Base-by-base conservation (phyloP, 2,888 invertebrate genomes). In the Drosophila nr. perissopoda region DNA sequence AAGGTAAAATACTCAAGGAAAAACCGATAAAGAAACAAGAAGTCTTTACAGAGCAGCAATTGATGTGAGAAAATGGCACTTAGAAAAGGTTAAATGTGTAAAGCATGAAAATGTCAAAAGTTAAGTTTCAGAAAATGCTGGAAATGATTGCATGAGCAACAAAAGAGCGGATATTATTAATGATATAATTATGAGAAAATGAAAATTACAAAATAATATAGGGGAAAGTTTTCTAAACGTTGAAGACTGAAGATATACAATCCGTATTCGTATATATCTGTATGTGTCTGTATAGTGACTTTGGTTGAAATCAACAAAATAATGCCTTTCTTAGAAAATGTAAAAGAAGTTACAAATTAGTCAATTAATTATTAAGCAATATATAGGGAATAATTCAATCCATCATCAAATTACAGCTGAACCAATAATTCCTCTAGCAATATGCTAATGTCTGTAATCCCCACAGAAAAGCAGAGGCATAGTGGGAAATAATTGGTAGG, bases 1-100 rank as follows among this genome's bases (percentile, higher is more conserved):
- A 59, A 63, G 61, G 48, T 70, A 69, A 73, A 73, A 70, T 56
- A 42, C 36, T 51, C 11, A 36, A 62, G 16, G 18, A 62, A 68
- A 29, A 10, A 18, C 34, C 33, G 33, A 53, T 51, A 64, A 66
- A 46, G 21, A 10, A 13, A 59, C 51, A 27, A 38, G 36, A 61
- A 69, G 51, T 53, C 42, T 66, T 53, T 49, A 49, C 49, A 51
- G 48, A 46, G n/a, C 53, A 54, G 18, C 61, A 46, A 62, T 69
- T 58, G 62, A 33, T 57, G 64, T 68, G 64, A 59, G 58, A 62
- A 53, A 79, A 53, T 31, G 18, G 21, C 33, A 38, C 29, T 27
- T 42, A 16, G 27, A 27, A 31, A 13, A 21, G 46, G 29, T 62
- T 42, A 54, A 56, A 53, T 48, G 33, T 48, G 4, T 38, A 27